Evolutionary conservation across 1,140 invertebrate genomes (phyloP).

Genomic region (Drosophila carrolli): DNA sequence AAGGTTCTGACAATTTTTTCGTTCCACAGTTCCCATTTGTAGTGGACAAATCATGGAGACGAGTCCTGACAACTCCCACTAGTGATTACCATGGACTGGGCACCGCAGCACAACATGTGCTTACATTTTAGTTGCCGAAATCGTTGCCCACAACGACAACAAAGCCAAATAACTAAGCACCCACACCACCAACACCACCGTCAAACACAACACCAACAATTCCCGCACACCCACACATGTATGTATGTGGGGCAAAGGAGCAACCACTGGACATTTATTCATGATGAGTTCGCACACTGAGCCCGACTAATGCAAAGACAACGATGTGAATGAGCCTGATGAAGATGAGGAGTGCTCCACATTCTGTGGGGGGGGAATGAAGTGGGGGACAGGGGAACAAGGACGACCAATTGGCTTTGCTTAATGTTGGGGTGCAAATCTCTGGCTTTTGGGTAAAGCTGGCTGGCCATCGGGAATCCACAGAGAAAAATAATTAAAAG

Average conservation of each 20-base stretch:
- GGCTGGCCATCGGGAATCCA: slow-evolving; percentile 6
- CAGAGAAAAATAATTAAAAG: neutral
- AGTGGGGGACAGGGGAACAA: slow-evolving; percentile 2
- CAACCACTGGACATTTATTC: slow-evolving; percentile 72
- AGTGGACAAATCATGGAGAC: slow-evolving; percentile 10
- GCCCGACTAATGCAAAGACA: slow-evolving; percentile 63
- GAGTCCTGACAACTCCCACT: slow-evolving; percentile 15
- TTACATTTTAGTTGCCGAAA: slow-evolving; percentile 68
- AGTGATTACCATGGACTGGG: slow-evolving; percentile 15
- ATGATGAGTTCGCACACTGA: slow-evolving; percentile 62
- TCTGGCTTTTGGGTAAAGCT: slow-evolving; percentile 64
- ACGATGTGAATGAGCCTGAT: slow-evolving; percentile 50
- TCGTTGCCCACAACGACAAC: slow-evolving; percentile 53
- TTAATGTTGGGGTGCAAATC: slow-evolving; percentile 77
- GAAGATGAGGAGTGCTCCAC: slow-evolving; percentile 45
- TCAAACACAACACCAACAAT: slow-evolving; percentile 11
- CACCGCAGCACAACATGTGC: slow-evolving; percentile 56
- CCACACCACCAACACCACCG: slow-evolving; percentile 17
- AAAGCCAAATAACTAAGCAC: slow-evolving; percentile 50
- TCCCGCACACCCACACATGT: slow-evolving; percentile 5
- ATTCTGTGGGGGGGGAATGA: neutral
- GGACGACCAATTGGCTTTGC: slow-evolving; percentile 76
- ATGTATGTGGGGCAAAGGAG: slow-evolving; percentile 10
- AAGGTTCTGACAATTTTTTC: no score
- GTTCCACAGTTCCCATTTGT: neutral